These are phyloP conservation scores for Xestia rhomboidea DNA, from an alignment of 2,888 invertebrate species.

Conservation along the genomic window DNA sequence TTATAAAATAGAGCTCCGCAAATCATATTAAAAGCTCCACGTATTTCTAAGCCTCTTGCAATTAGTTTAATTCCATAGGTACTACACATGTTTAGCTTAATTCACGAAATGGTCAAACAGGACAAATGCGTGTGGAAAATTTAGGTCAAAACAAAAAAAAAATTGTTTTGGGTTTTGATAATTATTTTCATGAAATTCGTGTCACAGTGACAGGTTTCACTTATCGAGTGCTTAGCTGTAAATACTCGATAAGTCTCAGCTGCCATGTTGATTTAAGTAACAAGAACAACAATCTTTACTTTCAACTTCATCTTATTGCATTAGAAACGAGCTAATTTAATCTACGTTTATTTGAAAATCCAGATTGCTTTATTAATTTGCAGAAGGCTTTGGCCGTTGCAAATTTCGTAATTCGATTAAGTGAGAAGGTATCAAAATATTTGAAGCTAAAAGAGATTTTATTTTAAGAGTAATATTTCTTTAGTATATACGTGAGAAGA, in stretches of 20 bases:
- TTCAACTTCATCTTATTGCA: conserved; percentile 21
- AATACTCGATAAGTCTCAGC: not conserved
- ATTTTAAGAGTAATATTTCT: conserved; percentile 20
- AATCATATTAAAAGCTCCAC: not conserved
- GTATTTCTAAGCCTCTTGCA: not conserved
- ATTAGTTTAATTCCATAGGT: not conserved
- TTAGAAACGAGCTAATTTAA: conserved; percentile 28
- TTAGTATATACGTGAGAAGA: not conserved
- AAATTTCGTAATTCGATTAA: conserved; percentile 20
- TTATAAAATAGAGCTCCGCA: not conserved
- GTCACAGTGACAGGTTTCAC: not conserved
- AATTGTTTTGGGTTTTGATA: not conserved
- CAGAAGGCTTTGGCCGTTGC: conserved; percentile 26
- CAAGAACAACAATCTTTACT: conserved; percentile 15
- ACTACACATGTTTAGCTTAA: not conserved
- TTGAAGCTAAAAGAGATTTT: conserved; percentile 1
- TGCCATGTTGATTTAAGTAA: conserved; percentile 14
- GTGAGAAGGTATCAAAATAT: conserved; percentile 2
- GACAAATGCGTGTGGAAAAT: not conserved
- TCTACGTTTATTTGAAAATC: conserved; percentile 42
- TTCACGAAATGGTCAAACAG: too few relatives aligned
- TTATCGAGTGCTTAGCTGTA: too few relatives aligned
- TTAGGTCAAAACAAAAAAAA: too few relatives aligned
- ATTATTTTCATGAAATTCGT: not conserved
- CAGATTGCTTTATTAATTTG: conserved; percentile 47